Evolutionary conservation across 2,797 vertebrate species (phyloP).

Genomic region (Okamejei kenojei): DNA sequence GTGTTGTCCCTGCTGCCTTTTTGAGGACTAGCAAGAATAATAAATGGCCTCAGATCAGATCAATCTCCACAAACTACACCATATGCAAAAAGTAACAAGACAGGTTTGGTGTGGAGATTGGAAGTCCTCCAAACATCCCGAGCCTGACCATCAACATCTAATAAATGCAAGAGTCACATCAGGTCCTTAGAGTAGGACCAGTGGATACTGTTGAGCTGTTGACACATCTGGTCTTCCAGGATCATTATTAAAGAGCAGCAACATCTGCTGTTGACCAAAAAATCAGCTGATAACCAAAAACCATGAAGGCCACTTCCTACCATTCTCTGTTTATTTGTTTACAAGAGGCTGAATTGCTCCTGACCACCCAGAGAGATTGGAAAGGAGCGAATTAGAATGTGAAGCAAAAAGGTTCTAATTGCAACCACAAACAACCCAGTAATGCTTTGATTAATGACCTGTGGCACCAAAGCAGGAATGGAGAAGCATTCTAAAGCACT

Average conservation of each 20-base stretch:
- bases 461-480: neutral
- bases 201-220: neutral
- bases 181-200: neutral
- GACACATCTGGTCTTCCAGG: neutral
- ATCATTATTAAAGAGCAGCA: neutral
- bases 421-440: conserved; percentile 31
- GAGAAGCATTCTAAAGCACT: neutral
- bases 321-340: conserved; percentile 13
- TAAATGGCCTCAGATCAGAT: too few relatives aligned
- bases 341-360: neutral
- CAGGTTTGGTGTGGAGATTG: neutral
- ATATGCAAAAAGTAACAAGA: neutral
- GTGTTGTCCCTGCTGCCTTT: too few relatives aligned
- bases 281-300: conserved; percentile 17
- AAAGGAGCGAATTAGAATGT: conserved; percentile 7
- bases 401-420: neutral
- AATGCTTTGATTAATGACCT: conserved; percentile 20
- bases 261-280: conserved; percentile 14
- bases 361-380: conserved; percentile 18
- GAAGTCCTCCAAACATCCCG: neutral
- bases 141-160: neutral
- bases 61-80: neutral
- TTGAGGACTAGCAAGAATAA: too few relatives aligned
- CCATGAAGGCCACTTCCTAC: neutral
- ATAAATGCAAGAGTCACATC: neutral